Base-by-base conservation (phyloP, 2,797 vertebrate species). In the Hippopotamyrus pictus region DNA sequence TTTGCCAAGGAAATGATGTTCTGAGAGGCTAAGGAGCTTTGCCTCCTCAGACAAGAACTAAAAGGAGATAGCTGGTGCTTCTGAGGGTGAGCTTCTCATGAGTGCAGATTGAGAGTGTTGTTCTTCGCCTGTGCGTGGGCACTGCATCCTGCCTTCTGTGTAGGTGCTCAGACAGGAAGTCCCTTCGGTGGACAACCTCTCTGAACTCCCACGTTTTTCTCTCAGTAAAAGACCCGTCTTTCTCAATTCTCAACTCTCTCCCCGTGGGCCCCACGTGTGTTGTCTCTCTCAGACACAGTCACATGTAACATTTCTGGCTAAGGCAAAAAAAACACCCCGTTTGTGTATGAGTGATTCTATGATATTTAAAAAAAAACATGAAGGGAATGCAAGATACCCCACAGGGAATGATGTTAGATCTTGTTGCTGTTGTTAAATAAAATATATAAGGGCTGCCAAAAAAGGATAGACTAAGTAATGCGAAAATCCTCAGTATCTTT, bases 401-500 rank as follows among this genome's bases (percentile, higher is more conserved):
- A 33, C 3, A 12, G 48, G 22, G 33, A 51, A 22, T 8, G 22
- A 53, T 48, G 65, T 8, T 29, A 25, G 29, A 29, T 37, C 46
- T 76, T 50, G 4, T n/a, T 46, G 44, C 12, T 25, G 11, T 59
- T 41, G 69, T 46, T 86, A 88, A 88, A 79, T 44, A 48, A 88
- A 89, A 91, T 93, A 88, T 91, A 91, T 91, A 25, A 9, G 59
- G 25, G 83, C 54, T 90, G 87, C 94, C 93, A 93, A 93, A 94
- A 92, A 95, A 93, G 94, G 94, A 94, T 88, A 92, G 25, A 90
- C 90, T 87, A 69, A 92, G 88, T 89, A 50, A 92, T 91, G 88
- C 1, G 4, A 14, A 87, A 59, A 29, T 57, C 9, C 85, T 19
- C 14, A 33, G n/a, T 12, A 6, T 22, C 9, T 11, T 85, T 48